Evolutionary conservation across 2,113 vertebrate genomes (phyloP).

Genomic region (Odobenus rosmarus): DNA sequence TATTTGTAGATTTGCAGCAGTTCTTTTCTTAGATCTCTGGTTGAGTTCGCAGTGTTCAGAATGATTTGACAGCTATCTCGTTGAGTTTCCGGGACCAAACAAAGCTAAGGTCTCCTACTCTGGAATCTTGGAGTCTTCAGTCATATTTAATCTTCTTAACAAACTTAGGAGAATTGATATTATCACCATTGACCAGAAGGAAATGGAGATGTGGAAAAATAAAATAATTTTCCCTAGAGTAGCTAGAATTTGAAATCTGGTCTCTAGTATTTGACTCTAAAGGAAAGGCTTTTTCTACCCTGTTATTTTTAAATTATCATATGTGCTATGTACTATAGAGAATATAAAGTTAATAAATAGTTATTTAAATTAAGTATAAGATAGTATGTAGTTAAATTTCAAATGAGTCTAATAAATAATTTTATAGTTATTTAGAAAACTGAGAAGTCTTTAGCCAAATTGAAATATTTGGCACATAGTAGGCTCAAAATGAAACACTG

Average conservation of each 20-base stretch:
- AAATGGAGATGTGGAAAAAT: slow-evolving; percentile 36
- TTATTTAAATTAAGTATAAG: slow-evolving; percentile 9
- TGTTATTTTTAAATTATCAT: slow-evolving; percentile 9
- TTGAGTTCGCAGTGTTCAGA: no score
- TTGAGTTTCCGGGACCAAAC: background rate
- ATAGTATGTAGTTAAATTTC: slow-evolving; percentile 1
- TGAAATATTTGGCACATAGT: background rate
- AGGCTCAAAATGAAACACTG: background rate
- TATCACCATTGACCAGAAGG: slow-evolving; percentile 16
- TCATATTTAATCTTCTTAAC: background rate
- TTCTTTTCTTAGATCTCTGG: no score
- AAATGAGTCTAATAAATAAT: background rate
- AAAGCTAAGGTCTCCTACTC: background rate
- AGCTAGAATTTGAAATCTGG: background rate
- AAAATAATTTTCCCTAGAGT: slow-evolving; percentile 5
- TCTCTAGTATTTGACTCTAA: slow-evolving; percentile 22
- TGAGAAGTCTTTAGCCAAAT: background rate
- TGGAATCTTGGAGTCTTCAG: background rate
- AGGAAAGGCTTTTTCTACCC: background rate
- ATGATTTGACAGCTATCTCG: no score
- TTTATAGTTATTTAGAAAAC: slow-evolving; percentile 44
- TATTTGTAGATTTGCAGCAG: no score
- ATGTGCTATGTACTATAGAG: background rate
- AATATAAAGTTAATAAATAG: slow-evolving; percentile 23
- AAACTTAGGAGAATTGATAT: background rate